Conservation (phyloP, 2,113 vertebrate species). For the Leucosticte australis region DNA sequence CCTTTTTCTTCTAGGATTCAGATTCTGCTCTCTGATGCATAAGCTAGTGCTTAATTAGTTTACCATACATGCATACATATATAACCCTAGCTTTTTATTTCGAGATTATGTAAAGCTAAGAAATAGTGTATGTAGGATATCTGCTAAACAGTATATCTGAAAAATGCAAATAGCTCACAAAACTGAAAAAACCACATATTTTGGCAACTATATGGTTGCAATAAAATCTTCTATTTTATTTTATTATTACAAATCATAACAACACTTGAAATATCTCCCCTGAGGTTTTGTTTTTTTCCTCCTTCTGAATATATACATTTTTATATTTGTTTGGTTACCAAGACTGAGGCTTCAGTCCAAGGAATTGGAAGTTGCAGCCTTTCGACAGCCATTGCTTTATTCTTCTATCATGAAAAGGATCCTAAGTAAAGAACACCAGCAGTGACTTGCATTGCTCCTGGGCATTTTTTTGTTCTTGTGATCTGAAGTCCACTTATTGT, state of each 20-base stretch:
- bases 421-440: conserved; percentile 81
- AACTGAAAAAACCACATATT: background rate
- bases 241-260: conserved; percentile 61
- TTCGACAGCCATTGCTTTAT: conserved; percentile 75
- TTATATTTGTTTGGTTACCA: conserved; percentile 74
- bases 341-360: conserved; percentile 74
- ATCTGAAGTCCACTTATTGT: conserved; percentile 83
- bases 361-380: conserved; percentile 74
- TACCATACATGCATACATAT: background rate
- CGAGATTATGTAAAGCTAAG: background rate
- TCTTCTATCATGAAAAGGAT: conserved; percentile 80
- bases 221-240: conserved; percentile 42
- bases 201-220: background rate
- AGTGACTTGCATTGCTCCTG: conserved; percentile 80
- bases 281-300: conserved; percentile 50
- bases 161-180: background rate
- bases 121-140: background rate
- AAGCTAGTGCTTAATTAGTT: background rate
- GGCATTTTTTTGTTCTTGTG: conserved; percentile 85
- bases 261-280: conserved; percentile 54
- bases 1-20: background rate
- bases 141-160: background rate
- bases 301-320: conserved; percentile 67
- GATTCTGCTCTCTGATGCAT: background rate
- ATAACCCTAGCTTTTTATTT: background rate